Percentiles rank a stretch among this genome's conserved stretches.
phyloP scores from a whole-genome alignment of 2,113 vertebrate genomes.

The Alaudala cheleensis region DNA sequence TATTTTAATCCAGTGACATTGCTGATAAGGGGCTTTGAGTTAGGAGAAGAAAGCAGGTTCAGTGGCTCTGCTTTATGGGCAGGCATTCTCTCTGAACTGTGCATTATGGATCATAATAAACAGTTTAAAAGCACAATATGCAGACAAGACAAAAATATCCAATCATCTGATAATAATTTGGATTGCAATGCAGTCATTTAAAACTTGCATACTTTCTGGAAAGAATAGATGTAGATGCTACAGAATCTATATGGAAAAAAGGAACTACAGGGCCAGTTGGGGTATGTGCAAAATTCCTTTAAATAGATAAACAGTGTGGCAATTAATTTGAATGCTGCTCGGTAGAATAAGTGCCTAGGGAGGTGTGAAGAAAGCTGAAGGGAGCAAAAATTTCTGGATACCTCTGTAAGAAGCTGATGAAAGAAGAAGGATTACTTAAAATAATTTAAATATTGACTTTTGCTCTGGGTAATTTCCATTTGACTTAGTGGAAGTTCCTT shows the following conservation, averaged over 20 bases:
- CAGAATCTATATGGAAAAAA: not conserved
- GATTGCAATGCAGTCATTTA: not conserved
- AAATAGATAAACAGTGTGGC: not conserved
- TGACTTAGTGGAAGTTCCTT: constrained; percentile 1
- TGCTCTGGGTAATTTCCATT: not conserved
- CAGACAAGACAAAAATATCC: not conserved
- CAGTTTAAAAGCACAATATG: not conserved
- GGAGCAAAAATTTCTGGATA: not conserved
- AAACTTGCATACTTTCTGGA: not conserved
- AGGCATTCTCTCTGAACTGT: not conserved
- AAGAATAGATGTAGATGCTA: not conserved
- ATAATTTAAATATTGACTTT: constrained; percentile 8
- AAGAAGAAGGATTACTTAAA: not conserved
- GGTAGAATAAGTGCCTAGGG: not conserved
- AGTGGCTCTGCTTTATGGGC: not conserved
- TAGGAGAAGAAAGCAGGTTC: not conserved
- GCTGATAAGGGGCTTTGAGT: not conserved
- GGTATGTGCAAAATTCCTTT: not conserved
- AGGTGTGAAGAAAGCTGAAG: not conserved
- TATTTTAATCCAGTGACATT: constrained; percentile 24
- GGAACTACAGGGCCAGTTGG: not conserved
- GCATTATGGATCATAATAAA: not conserved
- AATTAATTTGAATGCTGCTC: not conserved
- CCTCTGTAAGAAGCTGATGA: not conserved
- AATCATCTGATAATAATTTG: not conserved